phyloP scores from a whole-genome alignment of 2,888 invertebrate genomes.

The Plagodis dolabraria region DNA sequence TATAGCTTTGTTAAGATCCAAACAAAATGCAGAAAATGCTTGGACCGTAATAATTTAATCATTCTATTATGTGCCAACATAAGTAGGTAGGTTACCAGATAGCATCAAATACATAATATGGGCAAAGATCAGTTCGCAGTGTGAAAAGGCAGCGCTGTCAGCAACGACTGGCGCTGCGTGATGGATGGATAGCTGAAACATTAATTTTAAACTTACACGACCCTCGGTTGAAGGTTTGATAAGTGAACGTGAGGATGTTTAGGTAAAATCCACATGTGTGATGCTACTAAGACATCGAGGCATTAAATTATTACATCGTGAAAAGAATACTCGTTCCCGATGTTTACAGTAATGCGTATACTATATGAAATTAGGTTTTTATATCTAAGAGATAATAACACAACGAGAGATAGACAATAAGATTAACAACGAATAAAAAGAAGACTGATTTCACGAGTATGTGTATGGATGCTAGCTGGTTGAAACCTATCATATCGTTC shows the following conservation, averaged over 20 bases:
- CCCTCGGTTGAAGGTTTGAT: constrained; percentile 50
- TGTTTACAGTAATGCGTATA: too few relatives aligned
- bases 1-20: neutral
- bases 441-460: too few relatives aligned
- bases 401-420: too few relatives aligned
- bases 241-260: constrained; percentile 32
- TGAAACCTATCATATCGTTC: too few relatives aligned
- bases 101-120: constrained; percentile 44
- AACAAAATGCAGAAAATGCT: neutral
- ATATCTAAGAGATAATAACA: too few relatives aligned
- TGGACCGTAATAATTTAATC: neutral
- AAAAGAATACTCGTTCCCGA: too few relatives aligned
- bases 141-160: constrained; percentile 49
- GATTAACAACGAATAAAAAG: too few relatives aligned
- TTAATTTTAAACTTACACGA: constrained; percentile 61
- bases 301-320: too few relatives aligned
- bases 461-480: too few relatives aligned
- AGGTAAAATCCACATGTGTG: constrained; percentile 6
- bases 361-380: too few relatives aligned
- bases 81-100: constrained; percentile 1
- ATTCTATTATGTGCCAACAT: neutral
- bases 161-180: constrained; percentile 51
- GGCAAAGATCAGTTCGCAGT: constrained; percentile 48
- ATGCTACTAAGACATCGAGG: too few relatives aligned
- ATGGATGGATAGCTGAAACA: constrained; percentile 55